Percentiles rank a stretch among this genome's conserved stretches.
These are phyloP conservation scores for Caenorhabditis sp. DNA, from an alignment of 2,888 invertebrate genomes.

Conservation along the genomic window DNA sequence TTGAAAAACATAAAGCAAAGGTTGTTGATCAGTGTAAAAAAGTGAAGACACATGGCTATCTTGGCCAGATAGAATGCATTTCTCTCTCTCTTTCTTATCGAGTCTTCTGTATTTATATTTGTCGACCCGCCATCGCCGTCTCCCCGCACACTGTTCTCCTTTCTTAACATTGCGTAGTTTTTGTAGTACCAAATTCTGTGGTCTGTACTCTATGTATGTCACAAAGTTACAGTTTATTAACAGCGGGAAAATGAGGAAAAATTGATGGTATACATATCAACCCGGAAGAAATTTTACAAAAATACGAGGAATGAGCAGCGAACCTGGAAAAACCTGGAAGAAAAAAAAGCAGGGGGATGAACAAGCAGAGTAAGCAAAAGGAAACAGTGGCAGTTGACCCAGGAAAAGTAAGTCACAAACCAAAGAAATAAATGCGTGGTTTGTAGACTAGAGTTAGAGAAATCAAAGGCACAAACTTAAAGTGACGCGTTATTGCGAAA, in stretches of 20 bases:
- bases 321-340: not conserved
- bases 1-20: not conserved
- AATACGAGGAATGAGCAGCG: constrained; percentile 3
- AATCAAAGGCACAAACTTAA: constrained; percentile 12
- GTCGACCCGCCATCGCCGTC: constrained; percentile 13
- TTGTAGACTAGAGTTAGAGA: constrained; percentile 41
- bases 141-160: not conserved
- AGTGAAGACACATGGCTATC: constrained; percentile 4
- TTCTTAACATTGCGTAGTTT: constrained; percentile 26
- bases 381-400: not conserved
- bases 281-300: not conserved
- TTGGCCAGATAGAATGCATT: constrained; percentile 7
- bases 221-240: too few relatives aligned
- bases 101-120: constrained; percentile 55
- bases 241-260: too few relatives aligned
- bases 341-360: not conserved
- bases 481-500: constrained; percentile 42
- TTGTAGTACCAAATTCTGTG: constrained; percentile 42
- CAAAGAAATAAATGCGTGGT: constrained; percentile 39
- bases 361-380: constrained; percentile 7
- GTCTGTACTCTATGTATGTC: constrained; percentile 19
- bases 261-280: not conserved
- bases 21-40: not conserved
- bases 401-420: constrained; percentile 26
- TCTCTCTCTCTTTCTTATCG: constrained; percentile 35